Base-by-base conservation (phyloP, 2,888 invertebrate species). In the Habroteleia sp. region DNA sequence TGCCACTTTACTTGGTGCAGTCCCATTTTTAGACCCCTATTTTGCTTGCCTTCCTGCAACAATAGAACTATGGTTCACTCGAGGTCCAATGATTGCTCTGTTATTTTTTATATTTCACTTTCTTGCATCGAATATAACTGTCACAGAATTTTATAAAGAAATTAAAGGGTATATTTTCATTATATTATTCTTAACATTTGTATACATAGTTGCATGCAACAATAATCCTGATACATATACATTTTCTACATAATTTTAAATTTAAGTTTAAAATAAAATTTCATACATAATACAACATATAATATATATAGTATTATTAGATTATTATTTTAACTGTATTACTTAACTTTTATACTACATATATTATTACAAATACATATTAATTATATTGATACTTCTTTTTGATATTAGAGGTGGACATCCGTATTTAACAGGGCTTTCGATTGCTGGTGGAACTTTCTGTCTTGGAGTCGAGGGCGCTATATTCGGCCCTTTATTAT, bases 381-480 rank as follows among this genome's bases (percentile, higher is more conserved):
- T 1, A 16, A 27, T 14, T 44, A 27, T 4, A 44, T 27, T 29
- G 8, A 7, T 25, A 14, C 7, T 25, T 25, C 4, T 31, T 35
- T 71, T 20, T 20, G n/a, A n/a, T n/a, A n/a, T 54, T 84, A 96
- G 97, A 62, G 95, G 95, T 13, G 97, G 97, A 1, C 98, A 98
- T 90, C 98, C 98, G 0, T 99, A 98, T 90, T 92, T 99, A 74
- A 98, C 98, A 4, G 99, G 98, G 25, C 90, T 99, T 56, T 96
- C 99, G 1, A 97, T 99, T 84, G 98, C 98, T 10, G 99, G 99
- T 6, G 99, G 99, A 41, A 96, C 99, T 85, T 97, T 98, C 89
- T 99, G 97, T 91, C 91, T 98, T 79, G 99, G 99, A 0, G 94
- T 97, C 62, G 97, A 98, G 89, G 99, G 99, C 0, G 98, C 98